These are phyloP conservation scores for Muscicapa adusta DNA, from an alignment of 2,113 vertebrate genomes.

Conservation along the genomic window DNA sequence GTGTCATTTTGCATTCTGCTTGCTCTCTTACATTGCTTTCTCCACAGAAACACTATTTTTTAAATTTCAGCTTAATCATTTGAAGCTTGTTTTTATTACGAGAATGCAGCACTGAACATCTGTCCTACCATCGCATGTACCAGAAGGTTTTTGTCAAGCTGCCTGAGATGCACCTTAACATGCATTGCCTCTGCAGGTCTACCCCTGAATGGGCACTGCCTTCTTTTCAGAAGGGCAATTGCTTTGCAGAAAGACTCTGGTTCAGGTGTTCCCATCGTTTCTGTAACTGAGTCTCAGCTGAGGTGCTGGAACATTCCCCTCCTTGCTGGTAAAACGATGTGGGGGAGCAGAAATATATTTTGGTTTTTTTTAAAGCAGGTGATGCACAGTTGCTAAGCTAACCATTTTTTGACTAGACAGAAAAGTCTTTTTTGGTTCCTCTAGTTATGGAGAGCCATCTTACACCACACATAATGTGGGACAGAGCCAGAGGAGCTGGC, in stretches of 20 bases:
- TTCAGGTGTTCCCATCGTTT: neutral
- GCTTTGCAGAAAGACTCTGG: neutral
- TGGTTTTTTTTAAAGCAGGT: neutral
- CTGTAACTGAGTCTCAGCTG: neutral
- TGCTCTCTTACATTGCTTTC: neutral
- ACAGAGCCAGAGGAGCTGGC: neutral
- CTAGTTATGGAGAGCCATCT: neutral
- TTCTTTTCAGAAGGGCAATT: neutral
- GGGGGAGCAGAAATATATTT: neutral
- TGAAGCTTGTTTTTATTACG: neutral
- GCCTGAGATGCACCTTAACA: neutral
- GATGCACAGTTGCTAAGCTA: neutral
- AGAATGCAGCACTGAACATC: neutral
- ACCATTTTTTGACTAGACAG: neutral
- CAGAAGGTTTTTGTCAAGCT: neutral
- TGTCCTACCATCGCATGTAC: neutral
- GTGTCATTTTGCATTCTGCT: neutral
- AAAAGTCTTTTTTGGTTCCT: neutral
- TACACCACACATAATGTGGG: neutral
- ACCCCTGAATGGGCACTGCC: neutral
- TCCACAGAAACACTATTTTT: neutral
- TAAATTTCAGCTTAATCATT: neutral
- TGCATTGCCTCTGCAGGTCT: neutral
- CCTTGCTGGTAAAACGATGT: neutral
- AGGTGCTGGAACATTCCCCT: neutral